Evolutionary conservation across 2,797 vertebrate species (phyloP), one percentile per base, ranked within the genome.

Genomic region (Petrocephalus schoutedeni): DNA sequence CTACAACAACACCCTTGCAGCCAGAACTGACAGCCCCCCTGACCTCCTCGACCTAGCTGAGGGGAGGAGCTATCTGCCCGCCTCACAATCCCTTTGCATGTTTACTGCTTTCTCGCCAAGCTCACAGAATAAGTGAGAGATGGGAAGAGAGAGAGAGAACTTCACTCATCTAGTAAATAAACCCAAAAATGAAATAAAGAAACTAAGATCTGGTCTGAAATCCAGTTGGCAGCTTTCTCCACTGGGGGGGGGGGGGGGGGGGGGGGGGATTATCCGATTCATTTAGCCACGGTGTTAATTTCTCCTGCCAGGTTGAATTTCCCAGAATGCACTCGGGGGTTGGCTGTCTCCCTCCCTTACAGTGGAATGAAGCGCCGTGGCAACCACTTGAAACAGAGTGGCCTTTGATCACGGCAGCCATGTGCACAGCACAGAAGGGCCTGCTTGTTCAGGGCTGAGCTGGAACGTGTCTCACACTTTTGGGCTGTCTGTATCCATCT

Each of bases 221-320:
- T 89, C 87, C 89, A 90, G 89, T 86, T 89, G 89, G 89, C 90
- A 91, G 19, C 71, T 89, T 87, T 80, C 91, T 91, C 92, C 89
- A 80, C 93, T 89, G 90, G 90, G 91, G 93, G 94, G 90, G 90
- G 91, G 90, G 90, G 91, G 93, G 94, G 90, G 90, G 91, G 90
- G 91, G 93, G 94, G 90, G 90, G 91, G 93, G 94, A 95, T 95
- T 94, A 95, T 94, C 93, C 90, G 89, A 93, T 92, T 92, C 92
- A 92, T 92, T 93, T 92, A 92, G 89, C 64, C 51, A 90, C 89
- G 51, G 89, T 23, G 88, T 91, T 94, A 91, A 93, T 93, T 94
- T 94, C 93, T 93, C 90, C 92, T 95, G 93, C 93, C 92, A 94
- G 93, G 93, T 93, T 94, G 91, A 90, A 93, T 92, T 94, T 85